phyloP scores from a whole-genome alignment of 2,888 invertebrate species.

The Caenorhabditis sp. region DNA sequence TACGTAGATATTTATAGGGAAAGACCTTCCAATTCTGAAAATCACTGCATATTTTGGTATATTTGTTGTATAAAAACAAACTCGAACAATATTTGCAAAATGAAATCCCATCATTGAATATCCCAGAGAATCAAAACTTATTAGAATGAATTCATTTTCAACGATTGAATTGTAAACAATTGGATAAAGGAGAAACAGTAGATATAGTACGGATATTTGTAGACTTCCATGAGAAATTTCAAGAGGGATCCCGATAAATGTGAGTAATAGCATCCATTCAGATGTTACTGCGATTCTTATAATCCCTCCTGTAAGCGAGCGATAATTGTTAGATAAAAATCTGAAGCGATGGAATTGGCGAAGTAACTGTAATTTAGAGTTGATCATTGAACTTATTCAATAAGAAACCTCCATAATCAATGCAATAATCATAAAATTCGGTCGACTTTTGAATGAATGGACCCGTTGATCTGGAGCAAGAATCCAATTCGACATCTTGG shows the following conservation, averaged over 20 bases:
- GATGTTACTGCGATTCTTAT: conserved; percentile 19
- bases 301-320: too few relatives aligned
- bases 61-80: not conserved
- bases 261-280: conserved; percentile 12
- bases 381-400: too few relatives aligned
- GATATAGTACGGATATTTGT: not conserved
- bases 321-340: too few relatives aligned
- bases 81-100: not conserved
- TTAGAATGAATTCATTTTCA: too few relatives aligned
- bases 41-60: too few relatives aligned
- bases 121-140: too few relatives aligned
- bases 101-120: not conserved
- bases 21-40: too few relatives aligned
- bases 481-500: not conserved
- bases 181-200: not conserved
- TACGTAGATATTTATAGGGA: too few relatives aligned
- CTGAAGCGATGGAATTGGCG: too few relatives aligned
- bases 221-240: not conserved
- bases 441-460: not conserved
- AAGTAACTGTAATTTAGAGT: too few relatives aligned
- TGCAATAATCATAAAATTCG: not conserved
- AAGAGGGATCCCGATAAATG: not conserved
- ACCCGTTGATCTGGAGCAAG: not conserved
- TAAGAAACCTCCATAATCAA: not conserved
- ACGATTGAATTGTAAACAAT: not conserved